Conservation (phyloP, 2,888 invertebrate genomes). For the Idaea dimidiata region DNA sequence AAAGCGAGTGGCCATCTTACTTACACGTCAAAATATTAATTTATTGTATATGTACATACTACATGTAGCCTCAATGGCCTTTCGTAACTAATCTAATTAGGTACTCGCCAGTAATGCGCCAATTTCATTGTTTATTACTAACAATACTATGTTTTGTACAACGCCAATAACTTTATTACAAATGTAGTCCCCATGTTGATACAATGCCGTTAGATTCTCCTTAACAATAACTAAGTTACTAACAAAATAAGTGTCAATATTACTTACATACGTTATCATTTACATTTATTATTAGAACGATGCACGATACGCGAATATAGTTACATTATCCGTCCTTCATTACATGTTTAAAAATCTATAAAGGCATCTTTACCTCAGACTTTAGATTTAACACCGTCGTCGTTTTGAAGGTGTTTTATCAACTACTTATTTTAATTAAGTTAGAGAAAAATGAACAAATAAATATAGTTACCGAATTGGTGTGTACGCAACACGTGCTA, state of each 20-base stretch:
- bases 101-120: slow-evolving; percentile 82
- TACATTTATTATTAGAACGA: slow-evolving; percentile 72
- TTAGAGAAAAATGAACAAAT: slow-evolving; percentile 71
- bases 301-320: slow-evolving; percentile 68
- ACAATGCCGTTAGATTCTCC: slow-evolving; percentile 70
- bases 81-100: slow-evolving; percentile 77
- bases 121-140: slow-evolving; percentile 74
- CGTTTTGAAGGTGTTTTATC: slow-evolving; percentile 70
- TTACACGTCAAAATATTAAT: slow-evolving; percentile 56
- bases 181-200: slow-evolving; percentile 67
- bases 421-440: slow-evolving; percentile 73
- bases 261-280: slow-evolving; percentile 68
- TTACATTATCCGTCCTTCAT: slow-evolving; percentile 66
- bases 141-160: slow-evolving; percentile 78
- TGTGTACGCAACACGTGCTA: slow-evolving; percentile 46
- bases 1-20: slow-evolving; percentile 64
- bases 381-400: slow-evolving; percentile 77
- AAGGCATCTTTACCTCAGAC: slow-evolving; percentile 81
- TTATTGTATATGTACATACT: slow-evolving; percentile 59
- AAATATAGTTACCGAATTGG: slow-evolving; percentile 70
- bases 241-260: slow-evolving; percentile 79
- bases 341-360: slow-evolving; percentile 77
- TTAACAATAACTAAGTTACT: slow-evolving; percentile 69
- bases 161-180: slow-evolving; percentile 76
- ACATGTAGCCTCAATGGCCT: slow-evolving; percentile 72